Conservation (phyloP, 2,888 invertebrate species). For the Drosophila pullipes region DNA sequence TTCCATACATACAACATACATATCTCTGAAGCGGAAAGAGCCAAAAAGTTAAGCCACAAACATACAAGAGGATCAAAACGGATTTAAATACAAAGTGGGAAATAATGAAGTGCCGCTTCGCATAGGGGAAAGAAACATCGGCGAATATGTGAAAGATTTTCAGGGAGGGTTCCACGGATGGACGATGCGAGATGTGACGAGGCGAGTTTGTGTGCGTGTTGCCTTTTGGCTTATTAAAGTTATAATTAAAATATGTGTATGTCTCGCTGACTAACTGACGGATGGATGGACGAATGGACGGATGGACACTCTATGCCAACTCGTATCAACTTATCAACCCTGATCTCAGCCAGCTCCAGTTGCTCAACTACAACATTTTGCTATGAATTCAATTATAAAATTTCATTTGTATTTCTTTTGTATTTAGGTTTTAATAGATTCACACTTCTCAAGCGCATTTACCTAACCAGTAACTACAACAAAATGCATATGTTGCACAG, state of each 20-base stretch:
- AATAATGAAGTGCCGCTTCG: conserved; percentile 74
- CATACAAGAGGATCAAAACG: conserved; percentile 82
- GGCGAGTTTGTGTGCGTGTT: conserved; percentile 54
- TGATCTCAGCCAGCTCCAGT: conserved; percentile 22
- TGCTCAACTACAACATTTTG: conserved; percentile 42
- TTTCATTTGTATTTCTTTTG: conserved; percentile 54
- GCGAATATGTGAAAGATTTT: conserved; percentile 22
- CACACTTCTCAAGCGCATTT: conserved; percentile 55
- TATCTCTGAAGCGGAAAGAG: conserved; percentile 71
- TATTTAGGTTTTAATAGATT: conserved; percentile 73
- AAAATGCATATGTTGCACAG: conserved; percentile 11
- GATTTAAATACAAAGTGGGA: conserved; percentile 79
- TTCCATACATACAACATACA: conserved; percentile 4
- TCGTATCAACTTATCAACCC: conserved; percentile 35
- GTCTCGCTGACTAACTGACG: conserved; percentile 16
- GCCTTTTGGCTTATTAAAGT: conserved; percentile 75
- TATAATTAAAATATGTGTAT: conserved; percentile 74
- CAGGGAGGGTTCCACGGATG: conserved; percentile 34
- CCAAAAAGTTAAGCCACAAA: conserved; percentile 82
- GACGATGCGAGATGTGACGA: background rate
- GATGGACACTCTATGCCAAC: conserved; percentile 13
- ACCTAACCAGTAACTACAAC: conserved; percentile 12
- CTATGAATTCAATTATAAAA: conserved; percentile 72
- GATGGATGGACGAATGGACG: conserved; percentile 16
- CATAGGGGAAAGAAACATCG: conserved; percentile 29